Base-by-base conservation (phyloP, 1,140 invertebrate species). In the Cryptotermes secundus region DNA sequence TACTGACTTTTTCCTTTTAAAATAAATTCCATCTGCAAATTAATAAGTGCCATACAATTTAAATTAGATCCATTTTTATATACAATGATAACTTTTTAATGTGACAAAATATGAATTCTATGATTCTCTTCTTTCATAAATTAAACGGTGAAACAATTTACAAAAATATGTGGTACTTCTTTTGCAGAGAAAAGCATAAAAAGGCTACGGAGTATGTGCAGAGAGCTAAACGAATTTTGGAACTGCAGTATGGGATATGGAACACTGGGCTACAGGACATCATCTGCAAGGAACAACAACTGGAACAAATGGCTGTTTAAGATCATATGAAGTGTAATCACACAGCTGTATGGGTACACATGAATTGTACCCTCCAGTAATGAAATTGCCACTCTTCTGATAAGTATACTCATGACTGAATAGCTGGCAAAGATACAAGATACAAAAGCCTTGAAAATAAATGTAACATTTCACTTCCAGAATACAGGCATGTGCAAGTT, bases 81-180 rank as follows among this genome's bases (percentile, higher is more conserved):
- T 24, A 14, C 36, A 35, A 24, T 80, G 34, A 22, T 34, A 34
- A 12, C 12, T 0, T 34, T 80, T 35, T 80, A 34, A 81, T 2
- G 14, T 81, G 7, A 22, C n/a, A 81, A 80, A 36, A 26, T 81
- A n/a, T 38, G 4, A 35, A 35, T 36, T 53, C 9, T n/a, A 35
- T 83, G 1, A 83, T 22, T n/a, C 49, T 59, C 26, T 72, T 34
- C 82, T 81, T 89, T 87, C 82, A 84, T 89, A 85, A 86, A 82
- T 82, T 45, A 31, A 81, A 81, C n/a, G 12, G 0, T 45, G 31
- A 31, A 82, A 84, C 53, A 88, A 89, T 86, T 85, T 90, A 42
- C 84, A 87, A 83, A 85, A 87, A 38, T 84, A 88, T 84, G 82
- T 16, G 35, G 34, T 83, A 3, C 31, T 65, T 59, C 45, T 38